Evolutionary conservation across 2,888 invertebrate genomes (phyloP), one percentile per base, ranked within the genome.

Genomic region (Lamellibrachia satsuma): DNA sequence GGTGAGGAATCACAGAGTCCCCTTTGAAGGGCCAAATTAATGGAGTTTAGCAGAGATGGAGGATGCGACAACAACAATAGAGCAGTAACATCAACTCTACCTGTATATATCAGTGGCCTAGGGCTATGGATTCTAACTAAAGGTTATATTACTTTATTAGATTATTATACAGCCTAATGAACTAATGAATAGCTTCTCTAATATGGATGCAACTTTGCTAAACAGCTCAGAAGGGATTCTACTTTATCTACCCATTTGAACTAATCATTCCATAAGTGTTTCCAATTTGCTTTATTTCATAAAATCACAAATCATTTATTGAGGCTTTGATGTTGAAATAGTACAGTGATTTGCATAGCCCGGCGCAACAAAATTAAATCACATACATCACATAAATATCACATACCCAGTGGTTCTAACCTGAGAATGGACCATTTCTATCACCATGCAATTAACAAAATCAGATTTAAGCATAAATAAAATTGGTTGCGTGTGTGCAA

Each of bases 381-480:
- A 15, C 6, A 15, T 22, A n/a, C 6, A 22, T 75, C 75, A 75
- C 22, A 22, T 22, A 15, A 6, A 75, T 75, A 75, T 75, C 75
- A 75, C n/a, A 75, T 2, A 15, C 75, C 75, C 75, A 75, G 75
- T 75, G 75, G 75, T 3, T 4, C 75, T 22, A 15, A 39, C 1
- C 39, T 39, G 39, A 75, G 75, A 75, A 22, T 7, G 8, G 9
- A 75, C 22, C 75, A 15, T n/a, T 75, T 75, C 75, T 15, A 75
- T 75, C 22, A 39, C 39, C 39, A 39, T 39, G 39, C 39, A 75
- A 15, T 3, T 75, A 22, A 6, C 15, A 75, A 75, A 22, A 75
- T 75, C 75, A 75, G n/a, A 75, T 75, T 75, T 75, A 75, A 75
- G n/a, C n/a, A 75, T 22, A 75, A 75, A 75, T 75, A 75, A 75